Evolutionary conservation across 1,140 invertebrate genomes (phyloP).

Genomic region (Himalopsyche phryganea): DNA sequence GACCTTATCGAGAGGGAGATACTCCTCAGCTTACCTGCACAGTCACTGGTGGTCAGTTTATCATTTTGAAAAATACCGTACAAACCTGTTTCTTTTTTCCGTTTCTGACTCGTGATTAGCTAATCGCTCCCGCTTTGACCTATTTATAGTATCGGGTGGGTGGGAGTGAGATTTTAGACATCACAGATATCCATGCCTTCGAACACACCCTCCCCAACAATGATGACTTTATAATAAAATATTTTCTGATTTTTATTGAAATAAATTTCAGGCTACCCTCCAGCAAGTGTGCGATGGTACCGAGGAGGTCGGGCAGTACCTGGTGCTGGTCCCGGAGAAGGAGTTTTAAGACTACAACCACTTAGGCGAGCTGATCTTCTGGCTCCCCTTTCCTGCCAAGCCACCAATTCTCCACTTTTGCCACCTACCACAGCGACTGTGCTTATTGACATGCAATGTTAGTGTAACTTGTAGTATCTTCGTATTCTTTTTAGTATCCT

Average conservation of each 20-base stretch:
- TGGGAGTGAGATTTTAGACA: no score
- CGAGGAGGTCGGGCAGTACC: slow-evolving; percentile 72
- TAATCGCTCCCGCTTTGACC: no score
- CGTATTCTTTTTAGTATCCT: background rate
- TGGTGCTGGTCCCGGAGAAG: slow-evolving; percentile 63
- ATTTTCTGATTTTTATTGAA: no score
- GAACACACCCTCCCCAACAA: no score
- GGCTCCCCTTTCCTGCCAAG: slow-evolving; percentile 67
- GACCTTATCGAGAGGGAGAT: slow-evolving; percentile 81
- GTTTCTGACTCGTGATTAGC: no score
- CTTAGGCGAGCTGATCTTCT: slow-evolving; percentile 64
- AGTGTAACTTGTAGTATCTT: slow-evolving; percentile 1
- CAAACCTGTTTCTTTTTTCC: no score
- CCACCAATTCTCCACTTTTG: slow-evolving; percentile 70
- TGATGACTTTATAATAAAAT: no score
- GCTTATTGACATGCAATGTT: slow-evolving; percentile 62
- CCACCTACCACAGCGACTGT: slow-evolving; percentile 63
- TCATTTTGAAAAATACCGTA: background rate
- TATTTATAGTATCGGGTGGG: no score
- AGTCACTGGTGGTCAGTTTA: slow-evolving; percentile 65
- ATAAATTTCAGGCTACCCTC: slow-evolving; percentile 73
- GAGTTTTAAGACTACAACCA: slow-evolving; percentile 54
- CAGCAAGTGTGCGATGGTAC: slow-evolving; percentile 83
- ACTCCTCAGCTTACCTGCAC: slow-evolving; percentile 78
- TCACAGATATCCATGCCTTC: no score